Conservation (phyloP, 2,888 invertebrate genomes). For the Xylota sylvarum region DNA sequence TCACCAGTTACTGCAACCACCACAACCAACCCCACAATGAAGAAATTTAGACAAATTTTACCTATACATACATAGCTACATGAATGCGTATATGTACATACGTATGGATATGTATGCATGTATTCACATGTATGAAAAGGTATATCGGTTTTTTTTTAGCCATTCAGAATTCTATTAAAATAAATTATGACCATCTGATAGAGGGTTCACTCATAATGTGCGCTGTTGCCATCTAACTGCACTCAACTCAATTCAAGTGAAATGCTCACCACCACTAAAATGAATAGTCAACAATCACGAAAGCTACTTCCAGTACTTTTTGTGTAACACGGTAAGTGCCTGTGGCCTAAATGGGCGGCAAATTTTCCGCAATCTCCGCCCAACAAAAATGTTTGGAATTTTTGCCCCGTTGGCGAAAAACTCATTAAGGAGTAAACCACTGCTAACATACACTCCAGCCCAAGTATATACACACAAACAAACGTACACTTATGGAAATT, state of each 20-base stretch:
- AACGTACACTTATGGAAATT: conserved; percentile 50
- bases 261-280: conserved; percentile 5
- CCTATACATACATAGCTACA: no score
- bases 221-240: conserved; percentile 3
- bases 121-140: neutral
- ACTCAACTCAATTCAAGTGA: conserved; percentile 18
- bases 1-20: no score
- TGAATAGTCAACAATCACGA: conserved; percentile 45
- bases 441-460: conserved; percentile 32
- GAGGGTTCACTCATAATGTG: neutral
- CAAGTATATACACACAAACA: neutral
- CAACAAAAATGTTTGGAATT: conserved; percentile 47
- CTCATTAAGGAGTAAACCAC: conserved; percentile 53
- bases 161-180: conserved; percentile 10
- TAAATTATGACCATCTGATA: conserved; percentile 18
- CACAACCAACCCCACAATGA: no score
- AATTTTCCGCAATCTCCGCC: conserved; percentile 39
- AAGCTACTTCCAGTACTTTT: conserved; percentile 33
- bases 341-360: conserved; percentile 39
- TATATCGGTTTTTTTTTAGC: neutral
- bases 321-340: conserved; percentile 31
- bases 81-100: neutral
- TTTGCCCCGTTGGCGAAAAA: conserved; percentile 41
- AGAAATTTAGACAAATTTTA: no score
- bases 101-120: neutral